Evolutionary conservation across 2,113 vertebrate species (phyloP).

Genomic region (Noctilio leporinus): DNA sequence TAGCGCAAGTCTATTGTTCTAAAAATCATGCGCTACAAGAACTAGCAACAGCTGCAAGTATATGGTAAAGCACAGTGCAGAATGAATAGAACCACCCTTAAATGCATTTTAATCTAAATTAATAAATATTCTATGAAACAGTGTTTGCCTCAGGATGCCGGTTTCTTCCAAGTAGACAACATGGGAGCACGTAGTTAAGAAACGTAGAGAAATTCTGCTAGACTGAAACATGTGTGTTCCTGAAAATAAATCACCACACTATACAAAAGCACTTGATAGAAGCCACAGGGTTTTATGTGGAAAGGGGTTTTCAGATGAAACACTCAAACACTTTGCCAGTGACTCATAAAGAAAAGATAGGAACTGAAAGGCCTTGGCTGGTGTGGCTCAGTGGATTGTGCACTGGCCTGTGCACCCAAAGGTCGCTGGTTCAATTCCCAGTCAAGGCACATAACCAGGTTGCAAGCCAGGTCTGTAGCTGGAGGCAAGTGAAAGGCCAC

Average conservation of each 20-base stretch:
- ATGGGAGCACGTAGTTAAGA: neutral
- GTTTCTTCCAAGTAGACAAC: neutral
- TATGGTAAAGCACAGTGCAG: neutral
- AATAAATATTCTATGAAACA: neutral
- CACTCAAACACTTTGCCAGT: neutral
- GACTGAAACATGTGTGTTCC: neutral
- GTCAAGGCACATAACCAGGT: too few species aligned
- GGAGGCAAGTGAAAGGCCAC: too few species aligned
- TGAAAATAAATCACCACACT: neutral
- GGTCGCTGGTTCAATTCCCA: too few species aligned
- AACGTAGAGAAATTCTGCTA: neutral
- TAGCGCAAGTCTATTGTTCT: neutral
- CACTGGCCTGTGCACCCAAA: too few species aligned
- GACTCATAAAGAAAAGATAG: neutral
- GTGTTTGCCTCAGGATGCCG: too few species aligned
- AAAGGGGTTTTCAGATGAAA: neutral
- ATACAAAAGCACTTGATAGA: neutral
- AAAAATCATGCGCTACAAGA: neutral
- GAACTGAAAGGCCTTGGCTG: too few species aligned
- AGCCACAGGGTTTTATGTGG: neutral
- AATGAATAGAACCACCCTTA: neutral
- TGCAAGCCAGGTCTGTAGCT: too few species aligned
- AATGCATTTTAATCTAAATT: neutral
- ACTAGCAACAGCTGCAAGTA: neutral
- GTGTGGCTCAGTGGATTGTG: fast-evolving